Base-by-base conservation (phyloP, 1,140 invertebrate species). In the Brachionus sp. region DNA sequence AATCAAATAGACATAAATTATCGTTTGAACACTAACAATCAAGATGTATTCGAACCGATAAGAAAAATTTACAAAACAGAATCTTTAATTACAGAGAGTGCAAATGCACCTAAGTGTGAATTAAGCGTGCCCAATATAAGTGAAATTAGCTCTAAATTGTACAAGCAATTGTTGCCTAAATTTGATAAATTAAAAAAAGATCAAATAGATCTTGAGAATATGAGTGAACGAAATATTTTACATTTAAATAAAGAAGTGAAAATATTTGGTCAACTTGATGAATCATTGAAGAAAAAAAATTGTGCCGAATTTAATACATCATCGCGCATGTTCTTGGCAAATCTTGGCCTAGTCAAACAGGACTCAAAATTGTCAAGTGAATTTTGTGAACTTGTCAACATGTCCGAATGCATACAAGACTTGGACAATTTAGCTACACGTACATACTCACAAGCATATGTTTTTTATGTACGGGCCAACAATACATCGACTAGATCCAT, bases 291-390 rank as follows among this genome's bases (percentile, higher is more conserved):
- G 62, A 37, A 13, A 6, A 53, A 62, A 64, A 83, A 73, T 44
- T 83, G 68, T 16, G 1, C 33, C 77, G 94, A 97, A 86, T 97
- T 96, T 88, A 95, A 97, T 90, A 44, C 44, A 25, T 96, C 96
- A 0, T 94, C 96, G 1, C 90, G 96, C 83, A 88, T 98, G 0
- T 96, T 98, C 88, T 89, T 98, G 1, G 95, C 95, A 13, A 95
- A 98, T 88, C 95, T 98, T 88, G 95, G 95, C 5, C 94, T 96
- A 7, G 66, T 70, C n/a, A 70, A 70, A 70, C 29, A 19, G n/a
- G 66, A 70, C 19, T 19, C 39, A 3, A 78, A 78, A 42, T 19
- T 10, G 13, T 10, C 64, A 12, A n/a, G 6, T 37, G 64, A 83
- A 25, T 53, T 73, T 29, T 25, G 7, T 9, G 82, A 46, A 53